phyloP scores from a whole-genome alignment of 1,140 invertebrate species.

The Gonatopus flavifemur region DNA sequence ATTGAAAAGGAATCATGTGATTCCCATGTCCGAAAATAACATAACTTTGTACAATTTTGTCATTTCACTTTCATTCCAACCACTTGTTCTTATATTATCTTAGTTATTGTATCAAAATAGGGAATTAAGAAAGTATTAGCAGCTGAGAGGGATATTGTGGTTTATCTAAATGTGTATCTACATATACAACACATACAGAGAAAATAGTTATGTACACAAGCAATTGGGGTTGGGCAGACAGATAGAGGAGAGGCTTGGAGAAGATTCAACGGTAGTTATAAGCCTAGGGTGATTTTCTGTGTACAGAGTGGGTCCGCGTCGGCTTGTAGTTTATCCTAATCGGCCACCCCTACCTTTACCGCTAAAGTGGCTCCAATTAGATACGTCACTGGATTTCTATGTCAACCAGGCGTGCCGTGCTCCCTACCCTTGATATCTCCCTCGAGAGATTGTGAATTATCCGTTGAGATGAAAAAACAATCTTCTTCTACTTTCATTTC shows the following conservation, averaged over 20 bases:
- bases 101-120: too few species aligned
- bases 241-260: slow-evolving; percentile 19
- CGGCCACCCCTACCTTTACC: slow-evolving; percentile 30
- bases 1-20: too few species aligned
- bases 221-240: slow-evolving; percentile 6
- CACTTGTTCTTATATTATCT: too few species aligned
- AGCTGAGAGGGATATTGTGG: too few species aligned
- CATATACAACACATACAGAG: too few species aligned
- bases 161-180: too few species aligned
- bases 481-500: too few species aligned
- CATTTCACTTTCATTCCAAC: too few species aligned
- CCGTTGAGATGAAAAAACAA: too few species aligned
- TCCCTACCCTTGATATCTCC: slow-evolving; percentile 30
- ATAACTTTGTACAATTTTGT: too few species aligned
- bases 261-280: slow-evolving; percentile 43
- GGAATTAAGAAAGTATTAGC: too few species aligned
- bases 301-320: slow-evolving; percentile 34
- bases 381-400: slow-evolving; percentile 55
- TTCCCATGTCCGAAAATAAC: too few species aligned
- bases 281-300: slow-evolving; percentile 48
- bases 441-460: slow-evolving; percentile 25
- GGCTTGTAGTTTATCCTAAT: slow-evolving; percentile 44
- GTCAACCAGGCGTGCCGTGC: slow-evolving; percentile 32
- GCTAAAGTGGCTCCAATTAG: slow-evolving; percentile 56
- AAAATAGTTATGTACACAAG: background rate